phyloP scores from a whole-genome alignment of 1,140 invertebrate species.

The Ceratosolen fusciceps region DNA sequence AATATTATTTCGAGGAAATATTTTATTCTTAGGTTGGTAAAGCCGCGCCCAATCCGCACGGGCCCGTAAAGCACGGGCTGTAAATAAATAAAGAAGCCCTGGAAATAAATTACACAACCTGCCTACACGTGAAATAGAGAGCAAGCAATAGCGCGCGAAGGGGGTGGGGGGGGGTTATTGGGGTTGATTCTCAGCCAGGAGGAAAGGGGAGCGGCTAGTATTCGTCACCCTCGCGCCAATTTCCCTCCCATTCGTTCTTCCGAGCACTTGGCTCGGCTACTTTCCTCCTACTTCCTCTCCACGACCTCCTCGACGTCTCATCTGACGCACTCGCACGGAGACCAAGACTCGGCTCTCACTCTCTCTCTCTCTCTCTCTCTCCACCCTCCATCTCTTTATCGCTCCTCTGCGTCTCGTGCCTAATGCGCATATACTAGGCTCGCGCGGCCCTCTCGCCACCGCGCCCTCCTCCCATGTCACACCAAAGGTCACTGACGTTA shows the following conservation, averaged over 20 bases:
- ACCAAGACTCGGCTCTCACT: not conserved
- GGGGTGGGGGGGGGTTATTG: not conserved
- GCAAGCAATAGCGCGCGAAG: not conserved
- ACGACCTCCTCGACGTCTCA: not conserved
- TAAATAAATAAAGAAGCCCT: slow-evolving; percentile 4
- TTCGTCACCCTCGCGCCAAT: slow-evolving; percentile 22
- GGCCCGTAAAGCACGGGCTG: not conserved
- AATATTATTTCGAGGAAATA: not conserved
- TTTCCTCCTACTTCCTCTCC: slow-evolving; percentile 20
- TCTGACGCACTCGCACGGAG: not conserved
- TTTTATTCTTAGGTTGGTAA: not conserved
- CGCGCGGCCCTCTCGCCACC: not conserved
- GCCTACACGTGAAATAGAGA: not conserved
- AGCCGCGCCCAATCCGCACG: not conserved
- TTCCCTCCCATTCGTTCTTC: not conserved
- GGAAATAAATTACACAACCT: slow-evolving; percentile 6
- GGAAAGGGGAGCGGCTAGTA: not conserved
- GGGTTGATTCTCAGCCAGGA: not conserved
- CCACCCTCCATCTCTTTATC: not conserved
- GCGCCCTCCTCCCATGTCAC: too few species aligned
- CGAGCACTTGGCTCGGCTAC: not conserved
- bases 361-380: not conserved
- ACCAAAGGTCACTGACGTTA: slow-evolving; percentile 15
- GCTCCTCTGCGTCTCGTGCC: not conserved
- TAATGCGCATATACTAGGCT: not conserved